These are phyloP conservation scores for Acrossocheilus fasciatus DNA, from an alignment of 2,797 vertebrate genomes.

Conservation along the genomic window DNA sequence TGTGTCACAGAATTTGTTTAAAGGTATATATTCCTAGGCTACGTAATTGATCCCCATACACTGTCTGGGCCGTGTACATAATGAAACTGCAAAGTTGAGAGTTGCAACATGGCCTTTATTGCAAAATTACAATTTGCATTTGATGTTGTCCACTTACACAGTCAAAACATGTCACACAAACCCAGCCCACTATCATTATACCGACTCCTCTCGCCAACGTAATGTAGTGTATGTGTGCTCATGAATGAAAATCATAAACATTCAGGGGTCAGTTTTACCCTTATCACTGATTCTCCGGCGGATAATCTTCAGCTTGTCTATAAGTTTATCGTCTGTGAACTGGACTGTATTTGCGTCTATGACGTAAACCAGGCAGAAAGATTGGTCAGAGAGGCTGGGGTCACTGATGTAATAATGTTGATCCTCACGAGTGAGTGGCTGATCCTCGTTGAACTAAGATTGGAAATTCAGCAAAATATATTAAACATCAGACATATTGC, in stretches of 20 bases:
- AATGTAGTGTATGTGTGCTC: neutral
- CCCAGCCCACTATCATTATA: neutral
- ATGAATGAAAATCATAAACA: neutral
- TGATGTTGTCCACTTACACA: neutral
- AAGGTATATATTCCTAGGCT: neutral
- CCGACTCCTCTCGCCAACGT: neutral
- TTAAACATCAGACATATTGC: too few species aligned
- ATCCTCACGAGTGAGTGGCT: neutral
- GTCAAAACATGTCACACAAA: neutral
- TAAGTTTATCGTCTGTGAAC: neutral
- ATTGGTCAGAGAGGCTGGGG: neutral
- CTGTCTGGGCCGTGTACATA: neutral
- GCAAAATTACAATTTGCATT: neutral
- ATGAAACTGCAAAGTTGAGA: neutral
- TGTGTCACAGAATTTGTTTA: too few species aligned
- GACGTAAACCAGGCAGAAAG: slow-evolving; percentile 28
- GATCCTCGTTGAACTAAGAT: neutral
- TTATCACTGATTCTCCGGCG: neutral
- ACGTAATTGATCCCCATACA: neutral
- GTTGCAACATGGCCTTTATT: neutral
- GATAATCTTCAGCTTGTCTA: neutral
- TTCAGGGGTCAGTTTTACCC: neutral
- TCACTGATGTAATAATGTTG: neutral
- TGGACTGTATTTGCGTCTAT: neutral
- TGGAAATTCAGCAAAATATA: too few species aligned